Base-by-base conservation (phyloP, 2,888 invertebrate genomes). In the Matsumyia berberina region DNA sequence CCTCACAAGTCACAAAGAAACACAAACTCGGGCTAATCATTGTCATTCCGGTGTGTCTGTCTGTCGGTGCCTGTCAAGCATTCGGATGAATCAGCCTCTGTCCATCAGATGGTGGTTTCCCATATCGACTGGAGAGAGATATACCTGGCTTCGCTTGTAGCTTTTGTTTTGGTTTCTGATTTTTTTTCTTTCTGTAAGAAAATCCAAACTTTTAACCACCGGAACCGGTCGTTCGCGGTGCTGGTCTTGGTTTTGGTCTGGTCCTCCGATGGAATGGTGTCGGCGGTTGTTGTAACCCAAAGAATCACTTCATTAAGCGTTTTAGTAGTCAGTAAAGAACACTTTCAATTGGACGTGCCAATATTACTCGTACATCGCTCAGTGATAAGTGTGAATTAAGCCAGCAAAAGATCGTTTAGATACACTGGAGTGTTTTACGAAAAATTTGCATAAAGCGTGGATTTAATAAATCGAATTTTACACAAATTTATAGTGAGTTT, bases 271-370 rank as follows among this genome's bases (percentile, higher is more conserved):
- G 69, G 31, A 12, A 55, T 67, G 74, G 67, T 74, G 46, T 74
- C 51, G 74, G 67, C 67, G 79, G 53, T 51, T 33, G 24, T 24
- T 79, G 79, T 79, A 62, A 73, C 12, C 33, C 73, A 31, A 69
- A 64, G 79, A 79, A 85, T 85, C 69, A 70, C 80, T 80, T 76
- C 69, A 80, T 80, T 80, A 85, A 76, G 46, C 64, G 64, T 76
- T 80, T 85, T 62, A 79, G 85, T 80, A 46, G 62, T 64, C 85
- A 74, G 74, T 66, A 80, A 80, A 76, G 85, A 85, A 85, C 85
- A 80, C 85, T 80, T 80, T 85, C 85, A 76, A 85, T 85, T 85
- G 85, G 85, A 80, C 70, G 85, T 76, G 83, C 79, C 74, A 70
- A 66, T 66, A 64, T 51, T 35, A n/a, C n/a, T n/a, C n/a, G n/a